Evolutionary conservation across 1,140 invertebrate species (phyloP).

Genomic region (Orussus abietinus): DNA sequence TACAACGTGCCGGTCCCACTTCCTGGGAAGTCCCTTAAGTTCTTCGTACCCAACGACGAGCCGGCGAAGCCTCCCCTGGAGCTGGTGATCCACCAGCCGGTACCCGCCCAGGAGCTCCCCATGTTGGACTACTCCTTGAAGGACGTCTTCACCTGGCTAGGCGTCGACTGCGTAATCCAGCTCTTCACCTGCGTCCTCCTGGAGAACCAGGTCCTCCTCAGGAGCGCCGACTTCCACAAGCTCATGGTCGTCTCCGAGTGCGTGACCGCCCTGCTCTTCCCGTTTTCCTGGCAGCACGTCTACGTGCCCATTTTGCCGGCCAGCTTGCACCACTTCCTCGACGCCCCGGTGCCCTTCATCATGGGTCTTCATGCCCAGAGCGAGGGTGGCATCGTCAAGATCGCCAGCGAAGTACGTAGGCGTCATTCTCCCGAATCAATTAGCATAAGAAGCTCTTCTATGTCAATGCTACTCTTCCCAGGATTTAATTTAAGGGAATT

Average conservation of each 20-base stretch:
- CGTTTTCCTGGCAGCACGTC: constrained; percentile 97
- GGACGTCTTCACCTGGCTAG: constrained; percentile 81
- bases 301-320: constrained; percentile 98
- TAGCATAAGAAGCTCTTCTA: too few relatives aligned
- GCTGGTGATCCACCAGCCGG: constrained; percentile 69
- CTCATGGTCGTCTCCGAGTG: constrained; percentile 97
- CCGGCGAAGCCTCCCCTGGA: constrained; percentile 67
- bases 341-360: constrained; percentile 98
- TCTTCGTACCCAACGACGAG: constrained; percentile 72
- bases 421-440: too few relatives aligned
- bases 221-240: constrained; percentile 89
- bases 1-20: constrained; percentile 90
- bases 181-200: constrained; percentile 93
- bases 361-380: constrained; percentile 79
- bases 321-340: constrained; percentile 92
- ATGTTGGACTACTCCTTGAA: constrained; percentile 90
- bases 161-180: constrained; percentile 86
- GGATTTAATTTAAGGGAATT: too few relatives aligned
- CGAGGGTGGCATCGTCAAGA: constrained; percentile 58
- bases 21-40: constrained; percentile 79
- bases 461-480: too few relatives aligned
- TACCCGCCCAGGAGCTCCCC: constrained; percentile 75
- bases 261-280: constrained; percentile 84
- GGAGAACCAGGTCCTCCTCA: constrained; percentile 94
- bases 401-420: constrained; percentile 60